These are phyloP conservation scores for Steromphala cineraria DNA, from an alignment of 2,888 invertebrate species.

Conservation along the genomic window DNA sequence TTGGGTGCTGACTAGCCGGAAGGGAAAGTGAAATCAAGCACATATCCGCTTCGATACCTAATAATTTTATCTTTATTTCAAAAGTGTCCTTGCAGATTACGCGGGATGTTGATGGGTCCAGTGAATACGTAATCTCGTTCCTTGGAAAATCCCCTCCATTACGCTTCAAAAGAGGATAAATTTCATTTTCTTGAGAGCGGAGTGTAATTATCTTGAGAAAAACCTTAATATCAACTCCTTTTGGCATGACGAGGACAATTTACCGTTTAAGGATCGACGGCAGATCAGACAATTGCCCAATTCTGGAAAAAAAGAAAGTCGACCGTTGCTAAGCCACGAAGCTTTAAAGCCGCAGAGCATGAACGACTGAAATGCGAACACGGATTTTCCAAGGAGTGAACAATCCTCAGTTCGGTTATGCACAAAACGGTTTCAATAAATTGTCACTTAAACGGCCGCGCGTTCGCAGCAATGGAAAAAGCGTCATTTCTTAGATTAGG, in stretches of 20 bases:
- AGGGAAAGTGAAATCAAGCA: not conserved
- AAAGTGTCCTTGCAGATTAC: not conserved
- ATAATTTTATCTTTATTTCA: slow-evolving; percentile 7
- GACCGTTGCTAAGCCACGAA: not conserved
- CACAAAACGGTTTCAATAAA: not conserved
- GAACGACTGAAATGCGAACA: not conserved
- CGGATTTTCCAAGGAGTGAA: not conserved
- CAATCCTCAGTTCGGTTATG: not conserved
- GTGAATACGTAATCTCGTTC: not conserved
- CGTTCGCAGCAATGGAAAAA: not conserved
- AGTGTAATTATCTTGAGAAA: not conserved
- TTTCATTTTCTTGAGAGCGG: slow-evolving; percentile 6
- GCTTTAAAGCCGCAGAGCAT: not conserved
- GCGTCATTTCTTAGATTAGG: not conserved
- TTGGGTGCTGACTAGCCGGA: not conserved
- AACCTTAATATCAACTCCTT: not conserved
- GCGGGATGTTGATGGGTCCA: not conserved
- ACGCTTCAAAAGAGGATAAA: slow-evolving; percentile 3
- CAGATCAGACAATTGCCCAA: slow-evolving; percentile 7
- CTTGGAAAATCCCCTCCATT: not conserved
- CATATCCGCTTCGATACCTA: not conserved
- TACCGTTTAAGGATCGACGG: not conserved
- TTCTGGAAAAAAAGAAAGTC: not conserved
- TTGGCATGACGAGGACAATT: not conserved
- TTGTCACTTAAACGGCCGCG: not conserved